These are phyloP conservation scores for Ophion slaviceki DNA, from an alignment of 2,888 invertebrate genomes.

Conservation along the genomic window DNA sequence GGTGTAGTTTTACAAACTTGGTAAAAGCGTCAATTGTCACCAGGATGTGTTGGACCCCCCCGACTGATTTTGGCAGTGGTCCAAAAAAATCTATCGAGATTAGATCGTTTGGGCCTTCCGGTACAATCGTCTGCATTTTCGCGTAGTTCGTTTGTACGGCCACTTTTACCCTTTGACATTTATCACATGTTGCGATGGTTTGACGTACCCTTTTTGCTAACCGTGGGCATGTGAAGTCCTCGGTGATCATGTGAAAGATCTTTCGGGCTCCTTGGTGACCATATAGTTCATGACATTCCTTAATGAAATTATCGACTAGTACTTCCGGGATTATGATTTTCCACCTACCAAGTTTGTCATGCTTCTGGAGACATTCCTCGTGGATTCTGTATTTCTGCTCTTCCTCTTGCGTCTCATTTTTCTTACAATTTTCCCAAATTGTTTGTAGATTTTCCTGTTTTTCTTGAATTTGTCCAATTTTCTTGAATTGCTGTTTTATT, in stretches of 20 bases:
- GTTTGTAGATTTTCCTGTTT: background rate
- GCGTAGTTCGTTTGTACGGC: background rate
- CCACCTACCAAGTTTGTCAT: no score
- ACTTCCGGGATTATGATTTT: no score
- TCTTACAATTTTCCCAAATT: background rate
- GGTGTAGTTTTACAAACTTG: constrained; percentile 3
- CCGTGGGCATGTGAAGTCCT: constrained; percentile 2
- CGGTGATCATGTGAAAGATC: background rate
- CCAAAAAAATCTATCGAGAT: constrained; percentile 28
- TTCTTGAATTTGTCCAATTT: background rate
- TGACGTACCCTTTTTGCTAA: no score
- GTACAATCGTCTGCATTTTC: background rate
- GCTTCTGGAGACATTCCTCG: background rate
- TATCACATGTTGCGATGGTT: no score
- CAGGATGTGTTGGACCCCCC: background rate
- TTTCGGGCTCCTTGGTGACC: background rate
- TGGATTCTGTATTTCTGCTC: background rate
- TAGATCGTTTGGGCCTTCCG: background rate
- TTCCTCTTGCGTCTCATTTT: background rate
- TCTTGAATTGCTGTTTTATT: background rate
- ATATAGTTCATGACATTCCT: no score
- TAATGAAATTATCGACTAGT: no score
- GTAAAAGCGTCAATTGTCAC: constrained; percentile 26
- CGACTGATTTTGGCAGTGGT: background rate
- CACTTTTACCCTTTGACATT: background rate